Percentiles rank a stretch among this genome's conserved stretches.
These are phyloP conservation scores for Solenopsis fugax DNA, from an alignment of 1,140 invertebrate genomes.

Conservation along the genomic window DNA sequence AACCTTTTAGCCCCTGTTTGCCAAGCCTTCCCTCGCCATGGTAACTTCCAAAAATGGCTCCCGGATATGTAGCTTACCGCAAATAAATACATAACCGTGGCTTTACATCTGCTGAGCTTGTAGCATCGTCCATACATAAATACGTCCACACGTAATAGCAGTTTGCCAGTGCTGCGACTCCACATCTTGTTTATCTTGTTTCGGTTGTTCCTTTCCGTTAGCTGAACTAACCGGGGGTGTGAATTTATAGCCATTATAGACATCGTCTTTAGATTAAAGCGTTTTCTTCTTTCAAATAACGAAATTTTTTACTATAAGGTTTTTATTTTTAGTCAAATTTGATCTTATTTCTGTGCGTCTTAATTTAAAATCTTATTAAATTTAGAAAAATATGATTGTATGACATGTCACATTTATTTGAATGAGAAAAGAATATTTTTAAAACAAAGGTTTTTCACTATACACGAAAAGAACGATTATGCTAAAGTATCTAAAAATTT, in stretches of 20 bases:
- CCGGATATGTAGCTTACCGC: not conserved
- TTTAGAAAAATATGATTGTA: not conserved
- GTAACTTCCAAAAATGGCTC: slow-evolving; percentile 61
- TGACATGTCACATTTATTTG: not conserved
- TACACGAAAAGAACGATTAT: no score
- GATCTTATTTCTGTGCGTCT: no score
- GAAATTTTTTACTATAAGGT: not conserved
- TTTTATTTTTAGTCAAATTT: not conserved
- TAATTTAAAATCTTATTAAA: not conserved
- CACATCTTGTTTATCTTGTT: slow-evolving; percentile 23
- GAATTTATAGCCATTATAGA: slow-evolving; percentile 7
- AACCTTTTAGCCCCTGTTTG: slow-evolving; percentile 70
- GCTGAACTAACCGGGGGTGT: slow-evolving; percentile 7
- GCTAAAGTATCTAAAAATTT: no score
- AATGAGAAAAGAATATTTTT: not conserved
- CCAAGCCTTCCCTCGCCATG: slow-evolving; percentile 9
- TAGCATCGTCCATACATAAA: slow-evolving; percentile 27
- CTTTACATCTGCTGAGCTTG: slow-evolving; percentile 46
- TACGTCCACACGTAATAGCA: not conserved
- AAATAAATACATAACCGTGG: slow-evolving; percentile 62
- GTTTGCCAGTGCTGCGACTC: not conserved
- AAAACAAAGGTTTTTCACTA: not conserved
- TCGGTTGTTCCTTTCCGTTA: slow-evolving; percentile 17
- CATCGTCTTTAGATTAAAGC: slow-evolving; percentile 8
- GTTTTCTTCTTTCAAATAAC: not conserved